Conservation (phyloP, 2,797 vertebrate genomes). For the Calcarius lapponicus region DNA sequence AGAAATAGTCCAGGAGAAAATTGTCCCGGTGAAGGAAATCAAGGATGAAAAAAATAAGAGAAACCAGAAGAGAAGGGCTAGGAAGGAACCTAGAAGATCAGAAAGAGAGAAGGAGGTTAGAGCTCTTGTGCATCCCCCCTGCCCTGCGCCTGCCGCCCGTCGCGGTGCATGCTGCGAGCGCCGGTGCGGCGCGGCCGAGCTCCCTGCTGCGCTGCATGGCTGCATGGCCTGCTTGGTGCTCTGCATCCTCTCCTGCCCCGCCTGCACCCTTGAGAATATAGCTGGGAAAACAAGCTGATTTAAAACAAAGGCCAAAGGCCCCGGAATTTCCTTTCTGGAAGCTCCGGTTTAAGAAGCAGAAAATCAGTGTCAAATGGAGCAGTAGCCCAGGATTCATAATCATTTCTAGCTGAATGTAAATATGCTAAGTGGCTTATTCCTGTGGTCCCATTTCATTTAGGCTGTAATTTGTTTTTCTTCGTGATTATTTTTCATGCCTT, state of each 20-base stretch:
- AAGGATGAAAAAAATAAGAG: constrained; percentile 82
- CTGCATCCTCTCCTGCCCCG: not conserved
- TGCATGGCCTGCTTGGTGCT: constrained; percentile 30
- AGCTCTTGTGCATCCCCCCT: constrained; percentile 8
- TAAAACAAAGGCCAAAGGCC: not conserved
- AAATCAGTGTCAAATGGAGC: constrained; percentile 10
- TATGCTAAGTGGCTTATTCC: not conserved
- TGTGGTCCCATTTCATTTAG: not conserved
- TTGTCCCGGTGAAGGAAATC: constrained; percentile 68
- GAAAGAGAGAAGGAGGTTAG: constrained; percentile 88
- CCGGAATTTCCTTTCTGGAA: not conserved
- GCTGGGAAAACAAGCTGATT: not conserved
- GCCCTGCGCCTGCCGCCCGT: constrained; percentile 1
- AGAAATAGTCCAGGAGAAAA: constrained; percentile 72
- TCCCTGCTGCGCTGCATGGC: not conserved
- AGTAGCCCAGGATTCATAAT: not conserved
- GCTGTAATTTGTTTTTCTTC: not conserved
- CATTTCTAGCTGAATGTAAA: not conserved
- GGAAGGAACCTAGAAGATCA: constrained; percentile 82
- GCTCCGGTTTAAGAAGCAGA: constrained; percentile 16
- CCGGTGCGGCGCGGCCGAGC: not conserved
- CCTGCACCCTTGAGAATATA: not conserved
- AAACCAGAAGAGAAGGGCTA: constrained; percentile 83
- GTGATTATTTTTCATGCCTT: not conserved
- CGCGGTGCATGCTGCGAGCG: constrained; percentile 32